Evolutionary conservation across 1,140 invertebrate species (phyloP).

Genomic region (Drosophila biarmipes): DNA sequence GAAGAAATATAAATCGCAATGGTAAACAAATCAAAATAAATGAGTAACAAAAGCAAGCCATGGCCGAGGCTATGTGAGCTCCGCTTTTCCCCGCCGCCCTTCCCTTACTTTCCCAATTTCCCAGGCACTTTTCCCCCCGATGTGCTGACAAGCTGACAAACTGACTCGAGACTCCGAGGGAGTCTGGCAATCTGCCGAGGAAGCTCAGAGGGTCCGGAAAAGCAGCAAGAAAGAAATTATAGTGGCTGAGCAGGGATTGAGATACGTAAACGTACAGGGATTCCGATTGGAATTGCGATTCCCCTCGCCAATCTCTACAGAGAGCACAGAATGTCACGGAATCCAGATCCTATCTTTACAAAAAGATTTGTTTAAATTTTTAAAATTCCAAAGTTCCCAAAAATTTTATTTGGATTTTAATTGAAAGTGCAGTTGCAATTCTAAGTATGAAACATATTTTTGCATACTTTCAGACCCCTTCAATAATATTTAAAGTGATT

Average conservation of each 20-base stretch:
- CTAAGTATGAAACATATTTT: too few relatives aligned
- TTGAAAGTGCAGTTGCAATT: too few relatives aligned
- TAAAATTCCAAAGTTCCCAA: too few relatives aligned
- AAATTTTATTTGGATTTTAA: too few relatives aligned
- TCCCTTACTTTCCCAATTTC: constrained; percentile 6
- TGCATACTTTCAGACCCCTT: background rate
- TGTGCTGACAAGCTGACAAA: constrained; percentile 77
- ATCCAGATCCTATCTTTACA: background rate
- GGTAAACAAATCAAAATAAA: constrained; percentile 83
- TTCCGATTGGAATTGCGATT: constrained; percentile 51
- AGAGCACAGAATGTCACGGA: constrained; percentile 3
- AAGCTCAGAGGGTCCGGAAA: constrained; percentile 38
- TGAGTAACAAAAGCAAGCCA: constrained; percentile 76
- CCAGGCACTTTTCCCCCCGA: constrained; percentile 13
- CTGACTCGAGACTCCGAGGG: constrained; percentile 50
- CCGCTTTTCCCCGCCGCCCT: constrained; percentile 2
- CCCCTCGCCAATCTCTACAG: constrained; percentile 8
- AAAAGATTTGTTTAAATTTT: too few relatives aligned
- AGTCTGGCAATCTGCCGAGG: constrained; percentile 47
- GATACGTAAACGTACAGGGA: constrained; percentile 51
- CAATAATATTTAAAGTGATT: too few relatives aligned
- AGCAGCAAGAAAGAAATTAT: constrained; percentile 49
- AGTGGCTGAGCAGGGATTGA: constrained; percentile 55
- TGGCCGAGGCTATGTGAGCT: constrained; percentile 30
- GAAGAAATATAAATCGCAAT: constrained; percentile 83